Base-by-base conservation (phyloP, 2,113 vertebrate genomes). In the Atractosteus spatula region DNA sequence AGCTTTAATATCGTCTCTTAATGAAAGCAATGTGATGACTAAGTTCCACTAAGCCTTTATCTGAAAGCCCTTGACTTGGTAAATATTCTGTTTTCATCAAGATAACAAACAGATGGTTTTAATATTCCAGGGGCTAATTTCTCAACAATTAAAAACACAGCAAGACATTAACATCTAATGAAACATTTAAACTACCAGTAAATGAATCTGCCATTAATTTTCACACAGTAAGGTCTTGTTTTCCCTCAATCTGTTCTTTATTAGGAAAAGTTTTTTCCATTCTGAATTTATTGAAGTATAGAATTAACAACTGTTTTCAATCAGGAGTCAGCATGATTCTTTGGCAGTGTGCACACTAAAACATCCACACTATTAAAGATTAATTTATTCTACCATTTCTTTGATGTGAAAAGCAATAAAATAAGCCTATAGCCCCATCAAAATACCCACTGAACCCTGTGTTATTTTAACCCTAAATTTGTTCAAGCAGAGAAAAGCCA, bases 251-350 rank as follows among this genome's bases (percentile, higher is more conserved):
- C 94, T 96, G 95, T 94, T 97, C 93, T 91, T 93, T 90, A 94
- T 96, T 96, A 96, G 91, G 90, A 55, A 87, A 85, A 92, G 89
- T 84, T 90, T 90, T 90, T 87, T 90, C 89, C 89, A 92, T 91
- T 92, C 90, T 87, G 92, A 91, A 94, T 94, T 94, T 94, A 96
- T 88, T 94, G 90, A 93, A 94, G 93, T 91, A 95, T 91, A 95
- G 93, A 95, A 95, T 96, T 94, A 96, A 94, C 95, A 96, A 96
- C 95, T 97, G 96, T 95, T 97, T 96, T 93, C 91, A 95, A 96
- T 97, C 94, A 95, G 93, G 91, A 93, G 92, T 90, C 93, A 94
- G 94, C 91, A 85, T 89, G 93, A 84, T 86, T 87, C 90, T 92
- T 92, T 76, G 68, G 89, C 88, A 88, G 80, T 76, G 80, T 88